Evolutionary conservation across 2,888 invertebrate species (phyloP), one percentile per base, ranked within the genome.

Genomic region (Rhaphigaster nebulosa): DNA sequence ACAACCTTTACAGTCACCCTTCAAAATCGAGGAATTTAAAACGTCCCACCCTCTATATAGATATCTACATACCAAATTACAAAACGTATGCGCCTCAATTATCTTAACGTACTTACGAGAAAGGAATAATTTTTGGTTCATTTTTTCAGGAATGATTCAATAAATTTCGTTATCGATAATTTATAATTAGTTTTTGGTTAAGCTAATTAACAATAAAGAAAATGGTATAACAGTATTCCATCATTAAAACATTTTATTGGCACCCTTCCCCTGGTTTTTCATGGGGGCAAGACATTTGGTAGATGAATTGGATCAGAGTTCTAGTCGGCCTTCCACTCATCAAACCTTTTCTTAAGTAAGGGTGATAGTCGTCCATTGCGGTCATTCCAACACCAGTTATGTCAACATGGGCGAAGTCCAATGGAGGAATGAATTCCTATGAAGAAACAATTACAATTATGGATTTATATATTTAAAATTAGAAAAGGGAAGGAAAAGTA

Each of bases 311-410:
- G 29, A 90, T 60, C 45, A 90, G 52, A 18, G 87, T 87, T 34
- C 90, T 60, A 1, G 90, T 90, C 3, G 90, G 90, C 18, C 90
- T 52, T 45, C 90, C 90, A 20, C 60, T 87, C 90, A 90, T 90
- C 13, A 87, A n/a, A 38, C 60, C 87, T 60, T 87, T 87, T 38
- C 65, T 87, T 38, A 90, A 45, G 38, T 90, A 90, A 18, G 90
- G 90, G 10, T 60, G 56, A 76, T 87, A 50, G 34, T 87, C 87
- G 26, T 87, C 90, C 41, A 29, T 38, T 2, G 90, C 87, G 23
- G 50, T 29, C 90, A 90, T 90, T 6, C 90, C 90, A 45, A 87
- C 87, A 23, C 90, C 90, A 8, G 90, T 87, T n/a, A 90, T 87
- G 70, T 90, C 90, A 45, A 90, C 23, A 41, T 90, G 90, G 18